These are phyloP conservation scores for Staurois parvus DNA, from an alignment of 2,797 vertebrate genomes.

Conservation along the genomic window DNA sequence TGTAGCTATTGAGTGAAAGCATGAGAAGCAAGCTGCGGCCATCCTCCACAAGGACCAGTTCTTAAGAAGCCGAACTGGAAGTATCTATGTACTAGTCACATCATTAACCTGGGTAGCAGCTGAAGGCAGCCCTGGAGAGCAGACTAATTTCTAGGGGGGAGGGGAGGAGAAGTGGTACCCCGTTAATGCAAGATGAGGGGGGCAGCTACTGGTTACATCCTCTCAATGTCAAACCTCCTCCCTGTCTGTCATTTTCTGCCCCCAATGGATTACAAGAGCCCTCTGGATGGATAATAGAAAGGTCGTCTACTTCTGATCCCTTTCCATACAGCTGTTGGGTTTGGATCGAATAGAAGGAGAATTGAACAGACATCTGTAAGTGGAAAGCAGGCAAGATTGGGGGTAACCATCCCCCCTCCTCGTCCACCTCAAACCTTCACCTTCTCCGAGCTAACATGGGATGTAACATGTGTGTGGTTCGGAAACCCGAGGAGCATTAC, in stretches of 20 bases:
- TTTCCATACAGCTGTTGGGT: neutral
- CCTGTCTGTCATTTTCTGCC: constrained; percentile 19
- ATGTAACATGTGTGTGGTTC: constrained; percentile 91
- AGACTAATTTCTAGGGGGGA: constrained; percentile 43
- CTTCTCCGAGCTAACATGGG: constrained; percentile 77
- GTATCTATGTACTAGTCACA: constrained; percentile 29
- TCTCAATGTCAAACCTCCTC: constrained; percentile 42
- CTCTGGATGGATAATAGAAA: constrained; percentile 56
- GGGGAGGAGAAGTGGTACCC: constrained; percentile 57
- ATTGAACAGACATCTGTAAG: constrained; percentile 22
- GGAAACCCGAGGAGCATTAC: constrained; percentile 91
- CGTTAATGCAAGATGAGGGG: constrained; percentile 59
- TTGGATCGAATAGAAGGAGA: constrained; percentile 39
- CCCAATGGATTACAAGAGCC: constrained; percentile 47
- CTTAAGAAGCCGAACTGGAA: neutral
- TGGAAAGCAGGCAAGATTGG: constrained; percentile 47
- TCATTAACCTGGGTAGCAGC: constrained; percentile 31
- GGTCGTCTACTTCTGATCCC: constrained; percentile 10
- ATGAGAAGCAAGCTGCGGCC: neutral
- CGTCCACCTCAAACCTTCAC: constrained; percentile 37
- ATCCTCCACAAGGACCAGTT: constrained; percentile 10
- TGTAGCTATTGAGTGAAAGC: neutral
- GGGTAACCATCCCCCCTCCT: constrained; percentile 56
- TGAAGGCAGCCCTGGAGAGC: constrained; percentile 49
- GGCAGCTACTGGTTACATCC: constrained; percentile 36